phyloP scores from a whole-genome alignment of 2,797 vertebrate species.

The Enteromius unitaeniatus region DNA sequence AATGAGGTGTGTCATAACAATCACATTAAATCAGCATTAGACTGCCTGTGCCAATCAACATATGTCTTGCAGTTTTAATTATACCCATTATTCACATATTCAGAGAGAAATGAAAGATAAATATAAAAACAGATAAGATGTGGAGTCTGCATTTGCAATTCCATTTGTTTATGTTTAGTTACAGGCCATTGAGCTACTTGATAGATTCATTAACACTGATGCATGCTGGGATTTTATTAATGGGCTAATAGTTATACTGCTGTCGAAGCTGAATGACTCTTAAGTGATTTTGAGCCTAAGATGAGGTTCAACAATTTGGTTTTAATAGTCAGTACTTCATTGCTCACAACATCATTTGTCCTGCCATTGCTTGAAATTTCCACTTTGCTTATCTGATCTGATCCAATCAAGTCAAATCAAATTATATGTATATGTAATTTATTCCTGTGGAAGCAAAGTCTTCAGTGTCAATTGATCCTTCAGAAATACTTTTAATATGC shows the following conservation, averaged over 20 bases:
- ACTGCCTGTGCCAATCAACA: slow-evolving; percentile 45
- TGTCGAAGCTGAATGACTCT: slow-evolving; percentile 37
- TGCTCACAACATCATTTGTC: slow-evolving; percentile 36
- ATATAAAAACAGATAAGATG: slow-evolving; percentile 67
- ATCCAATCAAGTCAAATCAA: background rate
- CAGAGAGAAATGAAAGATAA: slow-evolving; percentile 50
- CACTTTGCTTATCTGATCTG: slow-evolving; percentile 28
- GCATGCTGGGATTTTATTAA: slow-evolving; percentile 79
- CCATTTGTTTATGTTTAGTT: slow-evolving; percentile 78
- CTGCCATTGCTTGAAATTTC: slow-evolving; percentile 12
- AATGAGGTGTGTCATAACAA: slow-evolving; percentile 50
- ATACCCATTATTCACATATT: slow-evolving; percentile 64
- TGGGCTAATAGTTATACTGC: slow-evolving; percentile 66
- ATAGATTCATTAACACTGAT: slow-evolving; percentile 79
- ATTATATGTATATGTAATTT: background rate
- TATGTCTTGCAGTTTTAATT: slow-evolving; percentile 64
- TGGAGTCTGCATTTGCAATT: slow-evolving; percentile 65
- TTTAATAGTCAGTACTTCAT: slow-evolving; percentile 50
- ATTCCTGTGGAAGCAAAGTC: background rate
- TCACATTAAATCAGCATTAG: slow-evolving; percentile 64
- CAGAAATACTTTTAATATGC: background rate
- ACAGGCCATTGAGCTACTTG: slow-evolving; percentile 78
- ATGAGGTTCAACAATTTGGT: slow-evolving; percentile 65
- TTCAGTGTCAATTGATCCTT: background rate
- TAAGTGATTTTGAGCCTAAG: slow-evolving; percentile 38